Percentiles rank a stretch among this genome's conserved stretches.
phyloP scores from a whole-genome alignment of 2,888 invertebrate genomes.

The Phrixothrix hirtus region DNA sequence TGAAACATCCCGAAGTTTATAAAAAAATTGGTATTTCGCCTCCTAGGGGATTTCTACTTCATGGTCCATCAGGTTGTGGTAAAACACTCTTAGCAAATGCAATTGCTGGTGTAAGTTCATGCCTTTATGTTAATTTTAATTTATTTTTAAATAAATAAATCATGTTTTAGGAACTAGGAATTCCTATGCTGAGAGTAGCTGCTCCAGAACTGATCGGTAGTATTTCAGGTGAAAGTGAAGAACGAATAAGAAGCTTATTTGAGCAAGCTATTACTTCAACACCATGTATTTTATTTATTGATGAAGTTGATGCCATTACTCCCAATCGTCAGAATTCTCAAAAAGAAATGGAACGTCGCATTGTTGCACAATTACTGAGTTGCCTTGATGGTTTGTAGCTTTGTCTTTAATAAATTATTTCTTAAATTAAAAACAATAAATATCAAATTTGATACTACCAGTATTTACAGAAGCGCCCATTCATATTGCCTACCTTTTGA shows the following conservation, averaged over 20 bases:
- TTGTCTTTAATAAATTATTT: too few relatives aligned
- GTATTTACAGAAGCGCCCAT: too few relatives aligned
- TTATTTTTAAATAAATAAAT: too few relatives aligned
- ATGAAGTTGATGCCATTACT: conserved; percentile 96
- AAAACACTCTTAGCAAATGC: conserved; percentile 82
- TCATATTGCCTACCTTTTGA: too few relatives aligned
- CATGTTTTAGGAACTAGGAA: conserved; percentile 75
- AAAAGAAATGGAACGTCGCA: conserved; percentile 94
- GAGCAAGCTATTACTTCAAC: conserved; percentile 75
- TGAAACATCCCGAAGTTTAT: conserved; percentile 91
- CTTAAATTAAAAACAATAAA: too few relatives aligned
- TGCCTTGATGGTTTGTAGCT: conserved; percentile 77
- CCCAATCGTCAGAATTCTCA: conserved; percentile 87
- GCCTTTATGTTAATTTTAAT: too few relatives aligned
- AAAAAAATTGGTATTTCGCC: conserved; percentile 80
- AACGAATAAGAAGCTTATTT: conserved; percentile 88
- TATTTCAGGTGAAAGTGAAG: conserved; percentile 94
- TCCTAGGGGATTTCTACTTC: conserved; percentile 87
- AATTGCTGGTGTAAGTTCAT: conserved; percentile 75
- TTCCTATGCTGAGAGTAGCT: conserved; percentile 84
- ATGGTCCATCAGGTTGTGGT: conserved; percentile 96
- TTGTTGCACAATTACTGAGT: conserved; percentile 89
- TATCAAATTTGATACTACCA: too few relatives aligned
- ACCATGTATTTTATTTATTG: conserved; percentile 89
- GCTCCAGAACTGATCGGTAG: conserved; percentile 94